Evolutionary conservation across 2,797 vertebrate genomes (phyloP), one percentile per base, ranked within the genome.

Genomic region (Catostomus latipinnis): DNA sequence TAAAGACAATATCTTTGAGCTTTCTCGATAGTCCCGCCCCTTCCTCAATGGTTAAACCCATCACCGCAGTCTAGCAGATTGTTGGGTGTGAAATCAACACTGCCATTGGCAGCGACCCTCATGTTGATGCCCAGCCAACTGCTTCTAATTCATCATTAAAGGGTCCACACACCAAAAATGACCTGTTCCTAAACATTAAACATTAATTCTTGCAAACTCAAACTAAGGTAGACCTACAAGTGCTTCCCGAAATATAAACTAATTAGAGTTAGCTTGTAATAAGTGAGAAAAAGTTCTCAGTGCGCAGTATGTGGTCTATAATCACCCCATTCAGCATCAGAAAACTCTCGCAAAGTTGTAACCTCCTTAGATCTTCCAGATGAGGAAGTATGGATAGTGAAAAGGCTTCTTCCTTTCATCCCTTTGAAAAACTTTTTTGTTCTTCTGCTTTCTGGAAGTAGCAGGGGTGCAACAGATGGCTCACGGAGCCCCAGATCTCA

Each of bases 391-490:
- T 67, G 14, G 22, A 50, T 45, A 71, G 67, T 50, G 78, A 45
- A 72, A 62, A 80, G 45, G 46, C 52, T 16, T 66, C 13, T 67
- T 58, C 18, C 70, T 52, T 80, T 73, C 18, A 72, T 80, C 62
- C 12, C 13, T 58, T 58, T 60, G 13, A 80, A 73, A 73, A 60
- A 53, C n/a, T 67, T 90, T 90, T 90, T 91, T 83, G 12, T 56
- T 54, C 50, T 63, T 63, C 10, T 46, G 88, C 88, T 88, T 86
- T 71, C 88, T 72, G 90, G 84, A 78, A 88, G 88, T 85, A 81
- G 78, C 86, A 80, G 22, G 87, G 83, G 84, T 85, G 88, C 90
- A 92, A 80, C 95, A 96, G 95, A 96, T 95, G 94, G 94, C 89
- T 92, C 84, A 86, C 88, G 87, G 87, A 90, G 89, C 83, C 88